A percentile compares a stretch with the other conserved stretches of the same genome.
Evolutionary conservation across 2,888 invertebrate species (phyloP).

Genomic region (Phaonia tiefii): DNA sequence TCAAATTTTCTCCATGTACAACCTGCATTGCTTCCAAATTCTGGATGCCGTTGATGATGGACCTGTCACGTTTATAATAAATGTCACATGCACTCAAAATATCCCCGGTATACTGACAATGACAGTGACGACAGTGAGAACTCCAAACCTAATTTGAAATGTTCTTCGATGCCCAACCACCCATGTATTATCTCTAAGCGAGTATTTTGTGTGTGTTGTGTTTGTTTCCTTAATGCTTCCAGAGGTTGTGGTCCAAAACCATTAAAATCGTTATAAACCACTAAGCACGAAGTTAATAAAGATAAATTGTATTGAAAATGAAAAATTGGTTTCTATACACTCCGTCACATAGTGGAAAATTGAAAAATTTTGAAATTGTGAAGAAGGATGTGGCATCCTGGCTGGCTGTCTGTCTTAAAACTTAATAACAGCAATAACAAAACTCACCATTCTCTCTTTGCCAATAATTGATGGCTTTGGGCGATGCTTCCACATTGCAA

Average conservation of each 20-base stretch:
- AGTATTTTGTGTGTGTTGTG: too few relatives aligned
- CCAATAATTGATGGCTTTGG: slow-evolving; percentile 97
- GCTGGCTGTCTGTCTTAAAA: slow-evolving; percentile 40
- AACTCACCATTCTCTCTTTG: slow-evolving; percentile 91
- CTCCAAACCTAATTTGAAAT: not conserved
- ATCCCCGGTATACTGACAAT: slow-evolving; percentile 16
- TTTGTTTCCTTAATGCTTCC: too few relatives aligned
- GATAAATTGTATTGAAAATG: slow-evolving; percentile 74
- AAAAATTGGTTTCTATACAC: slow-evolving; percentile 61
- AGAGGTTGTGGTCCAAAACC: slow-evolving; percentile 17
- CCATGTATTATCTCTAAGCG: slow-evolving; percentile 3
- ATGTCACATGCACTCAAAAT: slow-evolving; percentile 52
- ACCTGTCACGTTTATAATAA: slow-evolving; percentile 61
- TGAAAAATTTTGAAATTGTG: slow-evolving; percentile 51
- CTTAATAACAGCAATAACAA: slow-evolving; percentile 44
- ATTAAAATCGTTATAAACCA: slow-evolving; percentile 51
- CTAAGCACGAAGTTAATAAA: slow-evolving; percentile 77
- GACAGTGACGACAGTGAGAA: slow-evolving; percentile 19
- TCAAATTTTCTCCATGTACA: not conserved
- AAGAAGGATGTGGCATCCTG: slow-evolving; percentile 25
- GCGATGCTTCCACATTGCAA: slow-evolving; percentile 94
- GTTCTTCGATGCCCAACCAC: not conserved
- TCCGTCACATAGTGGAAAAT: slow-evolving; percentile 49
- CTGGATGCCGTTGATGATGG: not conserved
- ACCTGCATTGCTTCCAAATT: not conserved